Conservation (phyloP, 2,113 vertebrate species). For the Ceyx margarethae region DNA sequence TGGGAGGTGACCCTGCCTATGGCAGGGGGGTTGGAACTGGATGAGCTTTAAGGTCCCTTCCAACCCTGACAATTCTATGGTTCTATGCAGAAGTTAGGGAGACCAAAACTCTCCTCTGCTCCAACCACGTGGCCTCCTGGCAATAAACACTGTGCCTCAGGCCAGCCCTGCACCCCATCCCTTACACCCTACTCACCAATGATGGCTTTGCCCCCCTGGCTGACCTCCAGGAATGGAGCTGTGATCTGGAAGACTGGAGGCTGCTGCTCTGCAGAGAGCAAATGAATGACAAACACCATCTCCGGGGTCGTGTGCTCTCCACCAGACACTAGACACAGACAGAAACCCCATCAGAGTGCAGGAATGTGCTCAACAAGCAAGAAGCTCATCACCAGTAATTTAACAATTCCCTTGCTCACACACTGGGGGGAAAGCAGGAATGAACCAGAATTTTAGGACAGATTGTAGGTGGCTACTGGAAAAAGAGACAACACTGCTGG, state of each 20-base stretch:
- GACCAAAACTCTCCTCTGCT: not conserved
- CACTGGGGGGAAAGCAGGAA: not conserved
- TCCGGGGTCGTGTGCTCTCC: slow-evolving; percentile 87
- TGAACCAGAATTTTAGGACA: not conserved
- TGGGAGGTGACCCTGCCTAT: too few relatives aligned
- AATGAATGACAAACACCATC: slow-evolving; percentile 87
- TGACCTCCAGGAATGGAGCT: slow-evolving; percentile 86
- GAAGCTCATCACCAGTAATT: not conserved
- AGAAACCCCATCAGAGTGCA: not conserved
- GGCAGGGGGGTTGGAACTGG: too few relatives aligned
- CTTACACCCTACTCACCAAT: slow-evolving; percentile 79
- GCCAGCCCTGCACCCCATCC: not conserved
- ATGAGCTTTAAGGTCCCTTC: too few relatives aligned
- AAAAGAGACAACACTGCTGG: not conserved
- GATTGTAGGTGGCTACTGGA: not conserved
- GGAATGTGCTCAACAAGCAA: not conserved
- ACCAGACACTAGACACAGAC: slow-evolving; percentile 81
- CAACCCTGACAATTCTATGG: too few relatives aligned
- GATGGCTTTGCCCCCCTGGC: slow-evolving; percentile 80
- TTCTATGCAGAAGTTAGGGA: not conserved
- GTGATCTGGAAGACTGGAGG: slow-evolving; percentile 84
- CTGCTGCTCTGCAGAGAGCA: slow-evolving; percentile 81
- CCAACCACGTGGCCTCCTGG: not conserved
- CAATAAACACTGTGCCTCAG: not conserved
- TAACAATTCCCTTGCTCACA: not conserved